A percentile compares a stretch with the other conserved stretches of the same genome.
These are phyloP conservation scores for Caenorhabditis sp. DNA, from an alignment of 2,888 invertebrate species.

Conservation along the genomic window DNA sequence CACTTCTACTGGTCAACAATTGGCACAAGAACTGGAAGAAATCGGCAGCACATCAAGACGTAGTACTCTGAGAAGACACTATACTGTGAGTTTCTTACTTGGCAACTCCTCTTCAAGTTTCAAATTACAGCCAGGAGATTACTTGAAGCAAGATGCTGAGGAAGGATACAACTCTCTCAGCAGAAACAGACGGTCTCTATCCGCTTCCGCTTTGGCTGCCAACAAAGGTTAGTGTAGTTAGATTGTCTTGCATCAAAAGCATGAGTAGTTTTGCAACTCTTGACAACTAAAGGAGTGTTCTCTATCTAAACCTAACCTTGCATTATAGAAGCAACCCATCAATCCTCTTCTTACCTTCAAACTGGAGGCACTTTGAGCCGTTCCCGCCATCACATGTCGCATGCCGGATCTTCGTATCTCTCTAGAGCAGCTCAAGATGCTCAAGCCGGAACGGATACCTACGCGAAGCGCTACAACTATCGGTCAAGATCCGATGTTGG, in stretches of 20 bases:
- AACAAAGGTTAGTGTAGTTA: conserved; percentile 75
- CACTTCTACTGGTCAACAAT: conserved; percentile 79
- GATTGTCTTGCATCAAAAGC: conserved; percentile 25
- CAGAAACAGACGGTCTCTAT: conserved; percentile 79
- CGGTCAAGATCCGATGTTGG: conserved; percentile 81
- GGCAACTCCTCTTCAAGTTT: neutral
- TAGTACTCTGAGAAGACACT: conserved; percentile 82
- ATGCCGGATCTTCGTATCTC: conserved; percentile 77
- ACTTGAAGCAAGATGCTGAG: conserved; percentile 82
- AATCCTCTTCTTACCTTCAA: conserved; percentile 59
- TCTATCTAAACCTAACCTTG: conserved; percentile 32
- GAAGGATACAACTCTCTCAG: conserved; percentile 81
- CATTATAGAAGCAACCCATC: conserved; percentile 59
- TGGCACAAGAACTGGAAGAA: conserved; percentile 83
- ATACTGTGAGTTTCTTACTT: conserved; percentile 75
- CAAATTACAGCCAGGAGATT: conserved; percentile 81
- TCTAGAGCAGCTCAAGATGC: conserved; percentile 74
- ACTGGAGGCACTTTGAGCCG: conserved; percentile 58
- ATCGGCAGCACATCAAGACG: conserved; percentile 75
- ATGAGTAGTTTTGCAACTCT: conserved; percentile 19
- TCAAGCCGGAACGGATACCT: conserved; percentile 73
- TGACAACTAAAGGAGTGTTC: conserved; percentile 23
- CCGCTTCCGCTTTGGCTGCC: conserved; percentile 80
- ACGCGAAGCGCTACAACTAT: conserved; percentile 82
- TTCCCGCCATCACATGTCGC: conserved; percentile 74